Evolutionary conservation across 2,888 invertebrate species (phyloP), one percentile per base, ranked within the genome.

Genomic region (Caenorhabditis doughertyi): DNA sequence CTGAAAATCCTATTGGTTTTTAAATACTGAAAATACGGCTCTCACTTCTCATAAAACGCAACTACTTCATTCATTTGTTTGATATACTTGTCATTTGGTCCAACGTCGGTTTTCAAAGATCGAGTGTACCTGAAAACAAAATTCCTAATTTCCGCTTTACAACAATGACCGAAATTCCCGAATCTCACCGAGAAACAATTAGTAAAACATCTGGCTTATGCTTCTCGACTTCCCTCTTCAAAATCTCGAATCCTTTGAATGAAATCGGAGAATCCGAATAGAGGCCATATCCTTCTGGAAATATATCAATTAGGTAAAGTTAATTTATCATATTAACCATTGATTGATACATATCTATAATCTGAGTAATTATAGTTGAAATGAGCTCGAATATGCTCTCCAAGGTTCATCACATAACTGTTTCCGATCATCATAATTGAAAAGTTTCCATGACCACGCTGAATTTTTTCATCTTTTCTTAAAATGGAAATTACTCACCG

Each of bases 381-480:
- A 11, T 76, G 56, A 21, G 29, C 47, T 44, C 72, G 44, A 9
- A 81, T 77, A 18, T 42, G 47, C 21, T 72, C 67, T 5, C 44
- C 44, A 2, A 72, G 23, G 47, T 81, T 81, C 56, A 65, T 42
- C 0, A 65, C 71, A 29, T 72, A 76, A 29, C 76, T 77, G 47
- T 81, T 76, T 13, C 81, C 81, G 2, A 81, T 18, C 49, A 81
- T 53, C 65, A 77, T 60, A 9, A 81, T 29, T 5, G 76, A 73
- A 13, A 76, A 53, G 35, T 68, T 76, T 13, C 81, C 81, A 3
- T 64, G 71, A 29, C 81, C 76, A 21, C 2, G 29, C 80, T 80
- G 53, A 55, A 74, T n/a, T 32, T 11, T 39, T n/a, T 39, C 2
- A 3, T 13, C 7, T 42, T 2, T 42, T 23, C 9, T 42, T 11